A percentile compares a stretch with the other conserved stretches of the same genome.
Conservation (phyloP, 2,888 invertebrate genomes). For the Romanomermis culicivorax region DNA sequence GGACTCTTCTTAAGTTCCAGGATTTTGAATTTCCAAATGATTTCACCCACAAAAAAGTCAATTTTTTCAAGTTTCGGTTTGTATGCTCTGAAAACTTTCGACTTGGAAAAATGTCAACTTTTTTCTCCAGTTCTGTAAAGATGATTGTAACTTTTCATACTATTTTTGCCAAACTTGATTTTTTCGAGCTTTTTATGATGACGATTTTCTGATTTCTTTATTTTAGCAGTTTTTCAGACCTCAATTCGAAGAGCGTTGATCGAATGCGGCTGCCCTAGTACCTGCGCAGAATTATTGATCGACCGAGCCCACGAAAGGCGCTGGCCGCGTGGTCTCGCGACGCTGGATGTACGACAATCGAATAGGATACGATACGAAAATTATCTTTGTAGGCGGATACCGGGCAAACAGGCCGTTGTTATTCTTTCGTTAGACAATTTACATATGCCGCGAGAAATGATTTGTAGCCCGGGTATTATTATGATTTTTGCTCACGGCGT, state of each 20-base stretch:
- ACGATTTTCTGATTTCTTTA: too few species aligned
- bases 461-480: conserved; percentile 80
- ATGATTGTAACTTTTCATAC: too few species aligned
- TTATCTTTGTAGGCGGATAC: conserved; percentile 77
- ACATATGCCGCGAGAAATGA: conserved; percentile 84
- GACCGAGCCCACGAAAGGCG: conserved; percentile 85
- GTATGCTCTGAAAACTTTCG: too few species aligned
- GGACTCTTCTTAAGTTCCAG: too few species aligned
- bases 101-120: too few species aligned
- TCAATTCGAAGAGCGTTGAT: conserved; percentile 77
- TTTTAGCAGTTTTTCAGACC: conserved; percentile 41
- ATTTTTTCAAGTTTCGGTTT: too few species aligned
- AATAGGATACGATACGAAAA: conserved; percentile 78
- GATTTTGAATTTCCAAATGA: too few species aligned
- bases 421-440: conserved; percentile 80
- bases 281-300: conserved; percentile 80
- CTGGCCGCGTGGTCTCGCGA: conserved; percentile 75
- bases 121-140: too few species aligned
- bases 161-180: too few species aligned
- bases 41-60: too few species aligned
- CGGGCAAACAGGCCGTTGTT: conserved; percentile 54
- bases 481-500: conserved; percentile 98
- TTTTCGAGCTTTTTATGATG: too few species aligned
- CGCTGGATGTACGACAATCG: conserved; percentile 75
- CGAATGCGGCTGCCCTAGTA: conserved; percentile 77